Evolutionary conservation across 2,113 vertebrate genomes (phyloP), one percentile per base, ranked within the genome.

Genomic region (Colaptes auratus): DNA sequence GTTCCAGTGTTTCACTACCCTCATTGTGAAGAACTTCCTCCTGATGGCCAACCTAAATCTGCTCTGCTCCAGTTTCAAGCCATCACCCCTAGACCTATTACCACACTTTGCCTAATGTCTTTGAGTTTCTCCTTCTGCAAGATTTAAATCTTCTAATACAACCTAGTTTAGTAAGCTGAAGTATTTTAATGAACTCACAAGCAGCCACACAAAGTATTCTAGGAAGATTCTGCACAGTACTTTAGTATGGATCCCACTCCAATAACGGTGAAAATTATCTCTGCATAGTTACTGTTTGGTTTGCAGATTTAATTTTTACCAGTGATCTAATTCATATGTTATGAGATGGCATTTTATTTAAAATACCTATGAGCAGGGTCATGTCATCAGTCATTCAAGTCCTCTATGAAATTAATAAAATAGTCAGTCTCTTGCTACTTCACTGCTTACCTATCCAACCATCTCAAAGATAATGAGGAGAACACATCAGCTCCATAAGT

Each of bases 381-480:
- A 74, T 61, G 36, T 25, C 20, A 15, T 27, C 33, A 50, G 70
- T 17, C 35, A 44, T 60, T 74, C 2, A 1, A 53, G 36, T 65
- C 13, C 24, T 53, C 33, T 21, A 53, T 16, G 7, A 81, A 64
- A 56, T 65, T 17, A 2, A 1, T 6, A 31, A 73, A 67, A 28
- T 12, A 28, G 1, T 42, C n/a, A 18, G 0, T 42, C 9, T 35
- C 8, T 1, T 20, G 30, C 25, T 35, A 12, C 8, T 78, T 74
- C 27, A 44, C 8, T 31, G 12, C 16, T 89, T 36, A 35, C 63
- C 9, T 35, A 16, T 18, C 27, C 61, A 64, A 28, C 35, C 7
- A 16, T 20, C 35, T 73, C 3, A 3, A 48, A 82, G 55, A 53
- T 8, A 21, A 11, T 46, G 35, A 60, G 15, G 20, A 60, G 6